These are phyloP conservation scores for Cichladusa arquata DNA, from an alignment of 2,113 vertebrate genomes.

Conservation along the genomic window DNA sequence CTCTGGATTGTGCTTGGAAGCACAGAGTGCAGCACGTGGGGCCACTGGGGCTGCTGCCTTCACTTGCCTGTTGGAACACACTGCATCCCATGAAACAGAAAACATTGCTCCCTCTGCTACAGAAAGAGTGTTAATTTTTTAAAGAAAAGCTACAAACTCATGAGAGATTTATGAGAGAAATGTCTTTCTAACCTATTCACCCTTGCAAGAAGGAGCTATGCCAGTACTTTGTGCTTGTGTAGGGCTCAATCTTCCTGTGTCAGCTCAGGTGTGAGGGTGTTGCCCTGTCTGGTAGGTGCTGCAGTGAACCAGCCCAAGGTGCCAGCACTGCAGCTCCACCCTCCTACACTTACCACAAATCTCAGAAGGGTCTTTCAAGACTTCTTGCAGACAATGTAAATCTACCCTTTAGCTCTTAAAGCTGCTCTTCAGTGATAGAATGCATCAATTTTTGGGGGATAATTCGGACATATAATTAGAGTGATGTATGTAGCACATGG, in stretches of 20 bases:
- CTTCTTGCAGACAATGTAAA: background rate
- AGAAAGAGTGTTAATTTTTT: background rate
- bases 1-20: background rate
- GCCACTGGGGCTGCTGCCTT: background rate
- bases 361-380: background rate
- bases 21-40: fast-evolving
- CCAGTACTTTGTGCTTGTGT: background rate
- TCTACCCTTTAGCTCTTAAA: background rate
- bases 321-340: background rate
- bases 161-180: background rate
- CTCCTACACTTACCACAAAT: background rate
- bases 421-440: background rate
- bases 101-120: background rate
- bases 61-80: fast-evolving
- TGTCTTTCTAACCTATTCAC: background rate
- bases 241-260: fast-evolving
- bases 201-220: background rate
- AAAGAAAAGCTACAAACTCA: background rate
- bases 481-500: background rate
- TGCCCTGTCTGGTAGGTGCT: fast-evolving
- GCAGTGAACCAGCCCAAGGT: background rate
- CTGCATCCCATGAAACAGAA: background rate
- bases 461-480: background rate
- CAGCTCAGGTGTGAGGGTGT: background rate
- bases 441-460: background rate